A percentile compares a stretch with the other conserved stretches of the same genome.
These are phyloP conservation scores for Amphipyra berbera DNA, from an alignment of 2,888 invertebrate species.

Conservation along the genomic window DNA sequence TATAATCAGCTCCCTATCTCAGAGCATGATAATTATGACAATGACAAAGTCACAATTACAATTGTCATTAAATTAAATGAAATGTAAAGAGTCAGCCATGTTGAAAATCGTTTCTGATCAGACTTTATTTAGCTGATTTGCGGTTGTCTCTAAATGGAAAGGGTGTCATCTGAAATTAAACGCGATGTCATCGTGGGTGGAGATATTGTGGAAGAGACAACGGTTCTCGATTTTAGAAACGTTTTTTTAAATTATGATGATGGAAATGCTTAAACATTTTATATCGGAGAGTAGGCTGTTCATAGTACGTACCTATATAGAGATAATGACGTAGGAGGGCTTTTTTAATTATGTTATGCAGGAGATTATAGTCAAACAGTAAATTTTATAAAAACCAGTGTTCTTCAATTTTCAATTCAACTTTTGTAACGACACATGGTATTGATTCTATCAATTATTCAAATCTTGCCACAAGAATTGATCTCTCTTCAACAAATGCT, in stretches of 20 bases:
- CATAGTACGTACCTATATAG: too few species aligned
- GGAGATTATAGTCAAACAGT: too few species aligned
- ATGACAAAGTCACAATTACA: constrained; percentile 22
- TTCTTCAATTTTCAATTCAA: too few species aligned
- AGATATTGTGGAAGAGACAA: constrained; percentile 4
- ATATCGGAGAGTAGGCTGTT: too few species aligned
- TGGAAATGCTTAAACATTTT: background rate
- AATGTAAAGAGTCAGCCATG: constrained; percentile 41
- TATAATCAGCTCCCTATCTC: background rate
- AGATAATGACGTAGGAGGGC: too few species aligned
- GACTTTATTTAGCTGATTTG: constrained; percentile 60
- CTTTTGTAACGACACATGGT: too few species aligned
- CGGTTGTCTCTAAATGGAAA: constrained; percentile 44
- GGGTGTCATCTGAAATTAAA: constrained; percentile 29
- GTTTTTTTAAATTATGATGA: background rate
- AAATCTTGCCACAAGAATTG: too few species aligned
- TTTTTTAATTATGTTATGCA: too few species aligned
- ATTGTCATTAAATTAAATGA: constrained; percentile 28
- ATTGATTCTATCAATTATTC: too few species aligned
- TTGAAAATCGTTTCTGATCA: constrained; percentile 60
- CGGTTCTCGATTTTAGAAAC: background rate
- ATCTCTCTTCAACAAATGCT: too few species aligned
- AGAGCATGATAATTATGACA: constrained; percentile 25
- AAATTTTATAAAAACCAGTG: too few species aligned
- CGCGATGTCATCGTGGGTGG: constrained; percentile 23